Percentiles rank a stretch among this genome's conserved stretches.
These are phyloP conservation scores for Gastrophryne carolinensis DNA, from an alignment of 2,797 vertebrate species.

Conservation along the genomic window DNA sequence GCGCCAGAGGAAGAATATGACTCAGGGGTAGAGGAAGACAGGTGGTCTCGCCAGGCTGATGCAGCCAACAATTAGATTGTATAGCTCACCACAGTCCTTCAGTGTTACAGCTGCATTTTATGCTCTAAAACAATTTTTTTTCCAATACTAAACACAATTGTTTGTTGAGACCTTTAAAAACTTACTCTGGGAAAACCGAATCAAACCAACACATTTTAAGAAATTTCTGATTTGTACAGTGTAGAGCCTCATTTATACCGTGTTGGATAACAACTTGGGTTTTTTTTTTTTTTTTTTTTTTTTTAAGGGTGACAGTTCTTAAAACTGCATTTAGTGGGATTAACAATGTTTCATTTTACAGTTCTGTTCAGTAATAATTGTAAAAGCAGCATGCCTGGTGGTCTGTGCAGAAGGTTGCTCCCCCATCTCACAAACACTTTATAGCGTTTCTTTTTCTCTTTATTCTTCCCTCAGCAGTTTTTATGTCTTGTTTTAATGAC, in stretches of 20 bases:
- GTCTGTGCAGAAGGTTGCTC: neutral
- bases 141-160: neutral
- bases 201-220: slow-evolving; percentile 60
- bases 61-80: slow-evolving; percentile 87
- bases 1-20: slow-evolving; percentile 89
- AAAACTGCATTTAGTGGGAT: slow-evolving; percentile 35
- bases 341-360: slow-evolving; percentile 63
- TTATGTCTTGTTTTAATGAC: neutral
- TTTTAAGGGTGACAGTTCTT: slow-evolving; percentile 59
- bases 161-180: slow-evolving; percentile 26
- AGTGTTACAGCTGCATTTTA: neutral
- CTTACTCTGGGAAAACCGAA: slow-evolving; percentile 6
- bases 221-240: slow-evolving; percentile 65
- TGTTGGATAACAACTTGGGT: slow-evolving; percentile 64
- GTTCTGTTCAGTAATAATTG: slow-evolving; percentile 55
- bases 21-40: slow-evolving; percentile 90
- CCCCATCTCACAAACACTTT: neutral
- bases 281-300: slow-evolving; percentile 66
- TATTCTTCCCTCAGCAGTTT: slow-evolving; percentile 4
- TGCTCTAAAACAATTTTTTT: neutral
- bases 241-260: slow-evolving; percentile 60
- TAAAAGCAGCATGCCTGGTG: neutral
- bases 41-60: slow-evolving; percentile 92
- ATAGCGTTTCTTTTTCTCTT: neutral
- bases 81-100: neutral